Conservation (phyloP, 2,797 vertebrate genomes). For the Mycteria americana region DNA sequence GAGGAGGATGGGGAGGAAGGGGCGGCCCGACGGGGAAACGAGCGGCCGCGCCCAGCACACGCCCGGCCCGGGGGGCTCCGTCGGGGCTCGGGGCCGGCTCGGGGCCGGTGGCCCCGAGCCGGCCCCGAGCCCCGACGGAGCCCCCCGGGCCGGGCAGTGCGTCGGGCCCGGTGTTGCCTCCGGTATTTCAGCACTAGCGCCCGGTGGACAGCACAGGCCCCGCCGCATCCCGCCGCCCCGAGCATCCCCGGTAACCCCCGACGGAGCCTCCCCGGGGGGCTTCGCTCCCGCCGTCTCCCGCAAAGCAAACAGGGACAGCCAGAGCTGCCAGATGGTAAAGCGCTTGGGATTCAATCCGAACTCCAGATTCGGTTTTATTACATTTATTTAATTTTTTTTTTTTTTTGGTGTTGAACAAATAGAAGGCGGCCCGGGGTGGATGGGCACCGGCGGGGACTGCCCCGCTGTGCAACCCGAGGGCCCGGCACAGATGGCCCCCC, state of each 20-base stretch:
- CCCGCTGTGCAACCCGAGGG: slow-evolving; percentile 60
- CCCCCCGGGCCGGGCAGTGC: background rate
- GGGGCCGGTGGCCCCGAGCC: background rate
- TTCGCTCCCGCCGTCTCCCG: background rate
- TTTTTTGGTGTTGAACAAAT: slow-evolving; percentile 85
- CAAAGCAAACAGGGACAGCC: slow-evolving; percentile 8
- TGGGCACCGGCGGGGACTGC: slow-evolving; percentile 73
- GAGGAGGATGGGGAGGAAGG: background rate
- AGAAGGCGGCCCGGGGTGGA: slow-evolving; percentile 72
- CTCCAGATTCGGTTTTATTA: slow-evolving; percentile 83
- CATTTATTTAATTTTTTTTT: slow-evolving; percentile 76
- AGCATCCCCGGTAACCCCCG: background rate
- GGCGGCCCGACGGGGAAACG: background rate
- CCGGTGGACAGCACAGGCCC: slow-evolving; percentile 18
- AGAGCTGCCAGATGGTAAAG: slow-evolving; percentile 89
- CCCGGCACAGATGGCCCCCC: slow-evolving; percentile 86
- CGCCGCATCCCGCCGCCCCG: background rate
- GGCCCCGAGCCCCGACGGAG: background rate
- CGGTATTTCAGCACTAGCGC: slow-evolving; percentile 27
- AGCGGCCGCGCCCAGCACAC: background rate
- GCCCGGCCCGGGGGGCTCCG: background rate
- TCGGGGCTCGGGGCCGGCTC: background rate
- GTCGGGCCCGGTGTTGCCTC: rapidly evolving
- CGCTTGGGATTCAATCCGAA: slow-evolving; percentile 90
- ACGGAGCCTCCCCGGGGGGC: background rate